Evolutionary conservation across 2,797 vertebrate genomes (phyloP), one percentile per base, ranked within the genome.

Genomic region (Toxotes lorentzi): DNA sequence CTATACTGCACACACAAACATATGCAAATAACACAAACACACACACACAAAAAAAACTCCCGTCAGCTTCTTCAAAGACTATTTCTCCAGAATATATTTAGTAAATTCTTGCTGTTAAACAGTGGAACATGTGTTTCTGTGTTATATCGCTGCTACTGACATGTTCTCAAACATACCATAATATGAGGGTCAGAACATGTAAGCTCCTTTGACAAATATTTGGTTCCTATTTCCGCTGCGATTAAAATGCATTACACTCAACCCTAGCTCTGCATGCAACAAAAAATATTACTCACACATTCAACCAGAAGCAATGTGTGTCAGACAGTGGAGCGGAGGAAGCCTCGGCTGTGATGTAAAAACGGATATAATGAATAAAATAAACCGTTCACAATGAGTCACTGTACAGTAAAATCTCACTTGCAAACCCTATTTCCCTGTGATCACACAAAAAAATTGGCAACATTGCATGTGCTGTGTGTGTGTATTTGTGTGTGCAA

Each of bases 1-100:
- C 63, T 4, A 48, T 60, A 64, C 62, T 76, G 58, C 62, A 79
- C 73, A 82, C 65, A 79, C 57, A 83, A 71, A 82, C 62, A 78
- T 57, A 86, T 70, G 70, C 69, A 87, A 78, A 83, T 73, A 56
- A 48, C 27, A 62, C 19, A 67, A 34, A 74, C 40, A 70, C 34
- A 61, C 62, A 30, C 10, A 76, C 24, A 48, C 71, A 75, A 32
- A 59, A 54, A 71, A 70, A 27, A 5, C 48, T 62, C 62, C 66
- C 53, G 51, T 30, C 70, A 54, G 60, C 54, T 57, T 73, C 41
- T 54, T 68, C 16, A 27, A 8, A 47, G 30, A 57, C 1, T 24
- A 50, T 73, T 68, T 70, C 12, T 72, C 21, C 48, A 8, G 0
- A 24, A 40, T 45, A 8, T 61, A 27, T 35, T 41, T 70, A 50